Percentiles rank a stretch among this genome's conserved stretches.
phyloP scores from a whole-genome alignment of 2,888 invertebrate genomes.

The Furcula furcula region DNA sequence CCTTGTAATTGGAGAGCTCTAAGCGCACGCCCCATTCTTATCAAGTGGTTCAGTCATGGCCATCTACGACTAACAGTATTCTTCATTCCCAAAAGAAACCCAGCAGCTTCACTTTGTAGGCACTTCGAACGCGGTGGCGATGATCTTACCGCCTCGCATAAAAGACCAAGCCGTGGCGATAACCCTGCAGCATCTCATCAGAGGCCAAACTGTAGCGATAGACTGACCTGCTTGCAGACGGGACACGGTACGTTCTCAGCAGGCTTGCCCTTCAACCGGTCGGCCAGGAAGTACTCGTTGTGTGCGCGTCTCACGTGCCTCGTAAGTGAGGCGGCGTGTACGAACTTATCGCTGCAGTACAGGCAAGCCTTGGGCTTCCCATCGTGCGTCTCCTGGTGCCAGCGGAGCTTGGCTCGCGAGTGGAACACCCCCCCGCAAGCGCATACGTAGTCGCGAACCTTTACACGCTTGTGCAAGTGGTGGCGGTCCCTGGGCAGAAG shows the following conservation, averaged over 20 bases:
- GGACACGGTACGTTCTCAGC: conserved; percentile 89
- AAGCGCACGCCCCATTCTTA: too few species aligned
- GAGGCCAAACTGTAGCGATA: too few species aligned
- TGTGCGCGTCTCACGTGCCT: conserved; percentile 92
- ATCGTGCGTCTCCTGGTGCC: conserved; percentile 94
- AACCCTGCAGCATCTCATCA: too few species aligned
- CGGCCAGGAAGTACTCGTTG: conserved; percentile 87
- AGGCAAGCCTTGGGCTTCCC: conserved; percentile 91
- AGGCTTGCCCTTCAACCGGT: conserved; percentile 82
- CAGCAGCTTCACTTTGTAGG: too few species aligned
- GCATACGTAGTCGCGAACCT: conserved; percentile 86
- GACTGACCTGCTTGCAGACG: conserved; percentile 83
- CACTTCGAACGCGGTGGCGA: too few species aligned
- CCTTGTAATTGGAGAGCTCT: too few species aligned
- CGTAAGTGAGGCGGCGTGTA: conserved; percentile 91
- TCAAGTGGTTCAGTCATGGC: too few species aligned
- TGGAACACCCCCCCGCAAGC: conserved; percentile 91
- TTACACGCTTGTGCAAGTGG: conserved; percentile 87
- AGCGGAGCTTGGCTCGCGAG: conserved; percentile 90
- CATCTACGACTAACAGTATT: too few species aligned
- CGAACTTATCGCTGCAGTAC: conserved; percentile 93
- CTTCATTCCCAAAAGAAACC: too few species aligned
- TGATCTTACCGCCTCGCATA: too few species aligned
- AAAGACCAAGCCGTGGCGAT: too few species aligned
- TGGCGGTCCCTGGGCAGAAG: conserved; percentile 81